Evolutionary conservation across 2,797 vertebrate genomes (phyloP), one percentile per base, ranked within the genome.

Genomic region (Mico argentatus): DNA sequence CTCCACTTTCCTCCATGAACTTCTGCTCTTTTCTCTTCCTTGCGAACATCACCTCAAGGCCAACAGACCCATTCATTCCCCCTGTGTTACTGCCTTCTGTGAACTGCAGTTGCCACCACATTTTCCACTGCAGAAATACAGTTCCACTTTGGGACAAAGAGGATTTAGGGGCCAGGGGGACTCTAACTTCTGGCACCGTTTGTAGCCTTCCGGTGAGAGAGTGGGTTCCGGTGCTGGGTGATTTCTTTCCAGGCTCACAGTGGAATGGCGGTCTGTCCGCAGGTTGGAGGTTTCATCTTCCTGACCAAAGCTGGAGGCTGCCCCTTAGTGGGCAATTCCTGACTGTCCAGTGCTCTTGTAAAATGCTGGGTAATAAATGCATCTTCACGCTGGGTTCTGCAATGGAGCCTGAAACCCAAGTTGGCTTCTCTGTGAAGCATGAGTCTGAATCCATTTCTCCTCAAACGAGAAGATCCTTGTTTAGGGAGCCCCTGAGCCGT

Each of bases 151-250:
- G 19, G 55, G 26, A 55, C 15, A 39, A 19, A 22, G 1, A 14
- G 44, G 70, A 39, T 1, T 50, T 41, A 8, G 0, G 44, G 64
- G 52, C n/a, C 41, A 33, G 7, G 41, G 5, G 20, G 33, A 15
- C 64, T 11, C 12, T 12, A 22, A 8, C 0, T 0, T 39, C 55
- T 41, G n/a, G 59, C 44, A 4, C 41, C 0, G 0, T 1, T n/a
- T n/a, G 90, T 1, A 14, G 9, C 8, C 0, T 64, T 1, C 26
- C 9, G 1, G 0, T 5, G 19, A 33, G 70, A 73, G 33, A 36
- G 44, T 4, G 24, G 17, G 17, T 41, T 50, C 44, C 4, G 2
- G 13, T 0, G 0, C 20, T 27, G 0, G 0, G 55, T 4, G 3
- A 27, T 22, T 39, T 33, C 13, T 70, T 33, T 19, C n/a, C n/a